A percentile compares a stretch with the other conserved stretches of the same genome.
These are phyloP conservation scores for Lacanobia oleracea DNA, from an alignment of 2,888 invertebrate species.

Conservation along the genomic window DNA sequence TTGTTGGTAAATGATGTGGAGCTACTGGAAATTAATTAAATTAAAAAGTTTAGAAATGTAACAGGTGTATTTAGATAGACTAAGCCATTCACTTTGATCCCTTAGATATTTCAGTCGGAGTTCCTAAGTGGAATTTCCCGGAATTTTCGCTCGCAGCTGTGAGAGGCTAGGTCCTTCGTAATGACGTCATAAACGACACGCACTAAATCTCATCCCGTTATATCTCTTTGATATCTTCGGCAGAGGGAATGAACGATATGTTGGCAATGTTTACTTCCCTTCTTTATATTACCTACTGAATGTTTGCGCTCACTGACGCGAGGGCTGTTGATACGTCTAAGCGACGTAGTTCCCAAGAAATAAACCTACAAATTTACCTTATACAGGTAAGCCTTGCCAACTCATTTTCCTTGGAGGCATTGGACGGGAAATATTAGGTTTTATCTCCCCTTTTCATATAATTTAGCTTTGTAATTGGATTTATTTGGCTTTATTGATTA, in stretches of 20 bases:
- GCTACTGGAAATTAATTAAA: constrained; percentile 29
- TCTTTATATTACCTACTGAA: constrained; percentile 47
- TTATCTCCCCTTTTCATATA: constrained; percentile 41
- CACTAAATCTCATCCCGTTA: constrained; percentile 51
- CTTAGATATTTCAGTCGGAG: constrained; percentile 33
- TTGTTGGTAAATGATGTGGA: constrained; percentile 14
- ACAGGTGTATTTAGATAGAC: constrained; percentile 7
- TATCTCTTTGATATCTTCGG: constrained; percentile 59
- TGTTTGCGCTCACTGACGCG: constrained; percentile 60
- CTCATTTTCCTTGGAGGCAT: constrained; percentile 51
- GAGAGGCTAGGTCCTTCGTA: constrained; percentile 52
- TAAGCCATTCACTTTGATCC: constrained; percentile 13
- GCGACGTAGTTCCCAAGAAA: constrained; percentile 54
- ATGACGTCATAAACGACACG: constrained; percentile 58
- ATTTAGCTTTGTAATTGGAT: constrained; percentile 32
- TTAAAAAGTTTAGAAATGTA: not conserved
- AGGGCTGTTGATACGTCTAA: constrained; percentile 57
- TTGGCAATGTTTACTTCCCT: constrained; percentile 48
- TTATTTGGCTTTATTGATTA: constrained; percentile 21
- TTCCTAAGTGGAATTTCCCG: constrained; percentile 38
- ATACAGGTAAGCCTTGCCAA: constrained; percentile 52
- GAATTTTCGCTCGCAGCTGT: constrained; percentile 49
- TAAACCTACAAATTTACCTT: constrained; percentile 58
- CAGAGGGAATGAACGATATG: constrained; percentile 48
- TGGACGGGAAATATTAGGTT: constrained; percentile 44